phyloP scores from a whole-genome alignment of 2,888 invertebrate genomes.

The Elgonia sp. region DNA sequence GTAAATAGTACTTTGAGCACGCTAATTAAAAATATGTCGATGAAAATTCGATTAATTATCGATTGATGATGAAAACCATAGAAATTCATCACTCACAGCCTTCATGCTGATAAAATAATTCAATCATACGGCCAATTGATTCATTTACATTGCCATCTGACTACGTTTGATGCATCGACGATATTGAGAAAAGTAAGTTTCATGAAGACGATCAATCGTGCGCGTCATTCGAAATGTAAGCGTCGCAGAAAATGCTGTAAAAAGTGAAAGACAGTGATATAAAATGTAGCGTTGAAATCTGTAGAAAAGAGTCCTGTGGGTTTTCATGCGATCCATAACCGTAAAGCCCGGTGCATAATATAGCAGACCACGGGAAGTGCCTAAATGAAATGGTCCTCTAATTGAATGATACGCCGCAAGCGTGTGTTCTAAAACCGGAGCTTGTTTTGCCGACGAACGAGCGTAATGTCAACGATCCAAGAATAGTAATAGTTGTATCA shows the following conservation, averaged over 20 bases:
- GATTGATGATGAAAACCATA: background rate
- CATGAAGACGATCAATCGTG: slow-evolving; percentile 24
- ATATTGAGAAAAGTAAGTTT: slow-evolving; percentile 26
- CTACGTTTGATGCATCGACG: background rate
- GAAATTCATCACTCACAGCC: background rate
- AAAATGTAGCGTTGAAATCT: slow-evolving; percentile 38
- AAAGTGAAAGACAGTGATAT: slow-evolving; percentile 27
- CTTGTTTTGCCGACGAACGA: slow-evolving; percentile 60
- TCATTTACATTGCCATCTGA: slow-evolving; percentile 17
- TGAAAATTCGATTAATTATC: slow-evolving; percentile 14
- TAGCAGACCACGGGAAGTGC: slow-evolving; percentile 36
- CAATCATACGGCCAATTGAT: slow-evolving; percentile 15
- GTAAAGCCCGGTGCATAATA: slow-evolving; percentile 34
- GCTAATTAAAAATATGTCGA: background rate
- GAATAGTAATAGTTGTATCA: slow-evolving; percentile 25
- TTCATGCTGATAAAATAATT: slow-evolving; percentile 20
- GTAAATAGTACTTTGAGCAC: too few relatives aligned
- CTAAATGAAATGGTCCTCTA: slow-evolving; percentile 62
- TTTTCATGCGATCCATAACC: slow-evolving; percentile 63
- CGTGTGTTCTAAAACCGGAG: slow-evolving; percentile 30
- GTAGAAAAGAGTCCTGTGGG: slow-evolving; percentile 19
- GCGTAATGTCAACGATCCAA: slow-evolving; percentile 61
- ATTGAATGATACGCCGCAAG: slow-evolving; percentile 62
- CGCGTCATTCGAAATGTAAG: slow-evolving; percentile 12
- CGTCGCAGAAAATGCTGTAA: background rate